A percentile compares a stretch with the other conserved stretches of the same genome.
phyloP scores from a whole-genome alignment of 2,113 vertebrate species.

The Toxotes jaculatrix region DNA sequence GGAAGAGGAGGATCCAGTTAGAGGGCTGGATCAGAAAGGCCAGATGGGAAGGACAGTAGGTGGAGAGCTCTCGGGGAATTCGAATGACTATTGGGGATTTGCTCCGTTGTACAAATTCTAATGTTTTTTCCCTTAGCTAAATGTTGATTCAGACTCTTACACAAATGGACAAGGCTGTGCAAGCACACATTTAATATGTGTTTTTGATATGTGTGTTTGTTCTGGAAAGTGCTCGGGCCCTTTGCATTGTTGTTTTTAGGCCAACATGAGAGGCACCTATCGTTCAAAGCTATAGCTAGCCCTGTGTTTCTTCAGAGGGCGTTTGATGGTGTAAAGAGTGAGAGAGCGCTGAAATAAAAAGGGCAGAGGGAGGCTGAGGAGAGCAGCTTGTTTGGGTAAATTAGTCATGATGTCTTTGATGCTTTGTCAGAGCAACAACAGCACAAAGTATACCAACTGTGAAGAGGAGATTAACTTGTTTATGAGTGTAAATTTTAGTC shows the following conservation, averaged over 20 bases:
- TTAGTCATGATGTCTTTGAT: constrained; percentile 15
- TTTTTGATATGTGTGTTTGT: background rate
- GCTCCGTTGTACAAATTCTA: constrained; percentile 31
- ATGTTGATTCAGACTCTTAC: constrained; percentile 25
- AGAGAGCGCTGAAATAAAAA: background rate
- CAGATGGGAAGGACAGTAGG: constrained; percentile 42
- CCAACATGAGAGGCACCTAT: constrained; percentile 46
- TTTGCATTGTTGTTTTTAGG: constrained; percentile 44
- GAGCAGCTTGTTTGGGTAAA: constrained; percentile 41
- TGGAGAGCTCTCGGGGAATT: constrained; percentile 30
- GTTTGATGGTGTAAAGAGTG: constrained; percentile 18
- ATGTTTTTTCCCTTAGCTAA: constrained; percentile 27
- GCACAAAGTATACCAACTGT: background rate
- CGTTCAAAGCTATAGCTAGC: constrained; percentile 19
- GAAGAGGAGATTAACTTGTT: background rate
- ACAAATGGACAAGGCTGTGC: constrained; percentile 52
- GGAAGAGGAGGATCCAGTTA: constrained; percentile 13
- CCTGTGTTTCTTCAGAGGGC: constrained; percentile 28
- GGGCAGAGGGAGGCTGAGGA: background rate
- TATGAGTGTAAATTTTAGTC: background rate
- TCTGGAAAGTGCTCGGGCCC: constrained; percentile 16
- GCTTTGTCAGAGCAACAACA: constrained; percentile 14
- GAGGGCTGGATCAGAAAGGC: constrained; percentile 40
- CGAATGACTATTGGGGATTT: constrained; percentile 28
- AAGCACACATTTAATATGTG: constrained; percentile 55